phyloP scores from a whole-genome alignment of 2,113 vertebrate genomes.

The Larimichthys polyactis region DNA sequence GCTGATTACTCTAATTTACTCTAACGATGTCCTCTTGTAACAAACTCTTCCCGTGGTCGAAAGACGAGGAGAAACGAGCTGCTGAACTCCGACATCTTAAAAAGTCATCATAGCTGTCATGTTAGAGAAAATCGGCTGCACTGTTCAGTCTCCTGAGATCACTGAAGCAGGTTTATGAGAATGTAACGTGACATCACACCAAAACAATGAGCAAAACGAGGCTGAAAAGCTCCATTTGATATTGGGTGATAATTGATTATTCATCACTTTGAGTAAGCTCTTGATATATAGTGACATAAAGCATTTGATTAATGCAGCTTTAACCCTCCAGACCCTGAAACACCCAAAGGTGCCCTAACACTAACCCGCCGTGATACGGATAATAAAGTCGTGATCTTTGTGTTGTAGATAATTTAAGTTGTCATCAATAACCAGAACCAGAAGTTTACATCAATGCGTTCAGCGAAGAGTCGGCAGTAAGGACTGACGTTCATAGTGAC shows the following conservation, averaged over 20 bases:
- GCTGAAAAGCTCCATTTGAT: neutral
- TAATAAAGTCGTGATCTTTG: no score
- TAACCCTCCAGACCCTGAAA: neutral
- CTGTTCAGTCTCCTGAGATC: neutral
- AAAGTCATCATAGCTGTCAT: neutral
- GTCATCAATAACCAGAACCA: no score
- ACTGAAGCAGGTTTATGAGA: neutral
- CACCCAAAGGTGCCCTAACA: no score
- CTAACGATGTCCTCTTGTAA: neutral
- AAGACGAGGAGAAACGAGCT: neutral
- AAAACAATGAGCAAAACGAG: neutral
- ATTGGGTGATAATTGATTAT: neutral
- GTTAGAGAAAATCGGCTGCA: neutral
- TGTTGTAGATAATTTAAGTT: no score
- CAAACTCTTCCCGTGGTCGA: neutral
- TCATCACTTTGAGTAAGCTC: neutral
- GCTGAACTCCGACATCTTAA: neutral
- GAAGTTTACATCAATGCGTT: no score
- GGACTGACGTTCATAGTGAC: no score
- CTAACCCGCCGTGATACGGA: no score
- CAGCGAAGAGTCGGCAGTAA: no score
- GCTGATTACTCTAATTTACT: neutral
- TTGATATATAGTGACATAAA: neutral
- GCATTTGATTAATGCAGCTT: slow-evolving; percentile 13
- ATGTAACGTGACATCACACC: neutral